Evolutionary conservation across 2,797 vertebrate genomes (phyloP).

Genomic region (Steatocranus sp.): DNA sequence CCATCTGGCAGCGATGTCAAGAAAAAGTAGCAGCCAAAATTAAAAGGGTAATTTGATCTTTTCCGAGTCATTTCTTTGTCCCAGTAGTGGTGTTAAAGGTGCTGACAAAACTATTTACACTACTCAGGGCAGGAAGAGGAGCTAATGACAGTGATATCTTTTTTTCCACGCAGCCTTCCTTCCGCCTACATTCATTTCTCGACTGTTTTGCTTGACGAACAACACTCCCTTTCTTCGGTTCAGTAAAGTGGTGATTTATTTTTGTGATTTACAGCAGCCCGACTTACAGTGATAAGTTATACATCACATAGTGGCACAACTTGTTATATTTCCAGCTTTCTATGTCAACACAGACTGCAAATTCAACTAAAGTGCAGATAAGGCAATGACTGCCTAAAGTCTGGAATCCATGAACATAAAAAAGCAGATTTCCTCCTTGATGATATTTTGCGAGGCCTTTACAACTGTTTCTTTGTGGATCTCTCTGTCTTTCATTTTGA

Average conservation of each 20-base stretch:
- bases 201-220: not conserved
- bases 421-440: not conserved
- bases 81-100: not conserved
- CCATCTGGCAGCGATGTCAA: not conserved
- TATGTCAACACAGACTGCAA: not conserved
- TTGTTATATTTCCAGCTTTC: not conserved
- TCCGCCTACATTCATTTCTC: not conserved
- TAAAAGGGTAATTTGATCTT: not conserved
- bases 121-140: not conserved
- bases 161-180: not conserved
- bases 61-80: not conserved
- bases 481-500: not conserved
- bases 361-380: not conserved
- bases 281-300: not conserved
- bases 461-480: not conserved
- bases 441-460: not conserved
- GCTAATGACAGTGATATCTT: not conserved
- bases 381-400: not conserved
- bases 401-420: not conserved
- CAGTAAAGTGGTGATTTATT: not conserved
- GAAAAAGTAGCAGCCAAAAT: not conserved
- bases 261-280: not conserved
- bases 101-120: not conserved
- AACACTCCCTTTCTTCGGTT: not conserved
- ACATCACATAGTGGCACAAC: not conserved